phyloP scores from a whole-genome alignment of 2,797 vertebrate species.

The Alcedo quadribrachys region DNA sequence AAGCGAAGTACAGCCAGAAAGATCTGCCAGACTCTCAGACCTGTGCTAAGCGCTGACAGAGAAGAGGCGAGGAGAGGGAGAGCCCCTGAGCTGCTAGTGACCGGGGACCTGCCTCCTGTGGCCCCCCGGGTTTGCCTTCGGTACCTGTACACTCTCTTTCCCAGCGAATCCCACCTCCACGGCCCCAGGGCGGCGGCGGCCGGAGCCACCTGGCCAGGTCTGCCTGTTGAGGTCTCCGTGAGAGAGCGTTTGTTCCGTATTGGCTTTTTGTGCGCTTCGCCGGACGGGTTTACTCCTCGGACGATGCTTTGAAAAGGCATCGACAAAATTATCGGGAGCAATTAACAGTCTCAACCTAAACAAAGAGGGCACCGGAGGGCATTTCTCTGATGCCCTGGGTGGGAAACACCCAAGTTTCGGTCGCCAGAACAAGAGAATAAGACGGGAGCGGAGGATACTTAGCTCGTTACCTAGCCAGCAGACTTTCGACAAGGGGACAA shows the following conservation, averaged over 20 bases:
- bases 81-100: background rate
- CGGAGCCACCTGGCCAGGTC: background rate
- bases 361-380: background rate
- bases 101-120: fast-evolving
- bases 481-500: background rate
- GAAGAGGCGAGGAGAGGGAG: too few species aligned
- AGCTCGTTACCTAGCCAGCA: background rate
- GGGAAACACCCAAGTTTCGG: background rate
- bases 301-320: background rate
- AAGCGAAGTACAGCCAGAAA: background rate
- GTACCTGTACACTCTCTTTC: background rate
- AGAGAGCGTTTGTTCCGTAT: fast-evolving
- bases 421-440: background rate
- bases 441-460: background rate
- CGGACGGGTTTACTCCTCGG: background rate
- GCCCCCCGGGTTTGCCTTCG: background rate
- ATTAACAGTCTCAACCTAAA: background rate
- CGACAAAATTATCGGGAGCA: background rate
- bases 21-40: background rate
- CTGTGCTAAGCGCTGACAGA: background rate
- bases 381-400: background rate
- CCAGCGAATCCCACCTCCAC: background rate
- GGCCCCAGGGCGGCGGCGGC: background rate
- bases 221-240: fast-evolving
- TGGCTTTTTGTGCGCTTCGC: background rate